Conservation (phyloP, 1,140 invertebrate genomes). For the Diachasmimorpha longicaudata region DNA sequence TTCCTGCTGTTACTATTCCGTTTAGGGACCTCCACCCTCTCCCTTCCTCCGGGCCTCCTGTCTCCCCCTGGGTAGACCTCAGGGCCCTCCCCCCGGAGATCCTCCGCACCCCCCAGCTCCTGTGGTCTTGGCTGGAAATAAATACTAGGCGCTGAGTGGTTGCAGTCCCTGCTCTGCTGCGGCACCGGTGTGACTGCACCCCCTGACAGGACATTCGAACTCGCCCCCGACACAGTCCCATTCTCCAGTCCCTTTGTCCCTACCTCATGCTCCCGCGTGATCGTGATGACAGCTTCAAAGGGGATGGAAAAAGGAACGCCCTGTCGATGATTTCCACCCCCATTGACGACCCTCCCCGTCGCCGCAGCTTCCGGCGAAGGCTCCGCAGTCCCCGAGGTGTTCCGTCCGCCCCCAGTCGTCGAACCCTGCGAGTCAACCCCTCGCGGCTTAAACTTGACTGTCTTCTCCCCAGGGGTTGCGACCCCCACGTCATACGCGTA, state of each 20-base stretch:
- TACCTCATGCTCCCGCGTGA: not conserved
- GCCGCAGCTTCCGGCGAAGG: not conserved
- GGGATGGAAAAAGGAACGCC: conserved; percentile 1
- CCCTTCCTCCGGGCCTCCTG: too few species aligned
- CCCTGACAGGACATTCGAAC: not conserved
- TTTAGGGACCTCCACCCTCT: not conserved
- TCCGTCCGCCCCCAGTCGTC: not conserved
- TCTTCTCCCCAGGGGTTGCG: not conserved
- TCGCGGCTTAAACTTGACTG: not conserved
- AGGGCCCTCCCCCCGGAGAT: too few species aligned
- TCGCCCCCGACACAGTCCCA: not conserved
- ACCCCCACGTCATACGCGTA: not conserved
- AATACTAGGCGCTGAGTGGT: not conserved
- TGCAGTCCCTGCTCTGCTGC: not conserved
- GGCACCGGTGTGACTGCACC: not conserved
- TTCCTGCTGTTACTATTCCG: conserved; percentile 2
- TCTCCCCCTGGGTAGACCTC: too few species aligned
- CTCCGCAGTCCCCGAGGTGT: not conserved
- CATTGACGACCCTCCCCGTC: not conserved
- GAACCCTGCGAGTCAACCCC: not conserved
- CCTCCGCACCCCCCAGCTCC: too few species aligned
- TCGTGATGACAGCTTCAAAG: conserved; percentile 22
- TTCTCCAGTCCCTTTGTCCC: not conserved
- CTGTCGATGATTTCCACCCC: not conserved
- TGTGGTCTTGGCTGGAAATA: too few species aligned